Evolutionary conservation across 2,888 invertebrate species (phyloP).

Genomic region (Xanthia togata): DNA sequence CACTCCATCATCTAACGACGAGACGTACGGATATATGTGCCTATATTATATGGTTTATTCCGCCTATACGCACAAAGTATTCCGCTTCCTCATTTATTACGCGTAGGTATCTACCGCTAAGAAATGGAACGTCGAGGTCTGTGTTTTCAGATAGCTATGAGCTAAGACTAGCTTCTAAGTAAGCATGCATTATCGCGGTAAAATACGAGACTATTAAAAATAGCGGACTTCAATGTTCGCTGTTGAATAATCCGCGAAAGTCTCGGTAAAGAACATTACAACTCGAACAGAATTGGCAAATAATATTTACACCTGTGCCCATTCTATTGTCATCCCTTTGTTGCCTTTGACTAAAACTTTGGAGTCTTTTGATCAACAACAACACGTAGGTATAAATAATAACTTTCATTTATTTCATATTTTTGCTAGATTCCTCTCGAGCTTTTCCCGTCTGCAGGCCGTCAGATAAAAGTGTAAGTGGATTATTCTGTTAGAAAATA

Average conservation of each 20-base stretch:
- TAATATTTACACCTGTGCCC: conserved; percentile 28
- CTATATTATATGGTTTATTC: conserved; percentile 33
- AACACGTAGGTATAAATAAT: conserved; percentile 20
- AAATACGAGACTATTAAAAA: neutral
- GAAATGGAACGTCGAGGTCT: neutral
- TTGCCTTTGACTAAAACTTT: conserved; percentile 27
- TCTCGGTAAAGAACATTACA: conserved; percentile 3
- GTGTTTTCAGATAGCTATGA: conserved; percentile 5
- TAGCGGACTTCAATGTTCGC: neutral
- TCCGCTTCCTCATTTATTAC: conserved; percentile 37
- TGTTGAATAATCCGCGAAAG: neutral
- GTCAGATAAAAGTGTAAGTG: conserved; percentile 38
- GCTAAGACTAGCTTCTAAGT: neutral
- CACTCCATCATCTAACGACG: conserved; percentile 42
- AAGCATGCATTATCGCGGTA: neutral
- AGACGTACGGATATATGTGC: conserved; percentile 5
- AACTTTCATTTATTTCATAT: conserved; percentile 33
- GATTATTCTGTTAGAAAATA: conserved; percentile 33
- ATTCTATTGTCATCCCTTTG: conserved; percentile 4
- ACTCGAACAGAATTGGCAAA: neutral
- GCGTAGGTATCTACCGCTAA: neutral
- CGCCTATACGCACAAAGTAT: conserved; percentile 20
- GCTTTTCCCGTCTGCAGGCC: conserved; percentile 20
- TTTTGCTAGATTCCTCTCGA: conserved; percentile 25
- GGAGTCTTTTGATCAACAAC: conserved; percentile 19